Evolutionary conservation across 1,140 invertebrate species (phyloP).

Genomic region (Trachymyrmex cornetzi): DNA sequence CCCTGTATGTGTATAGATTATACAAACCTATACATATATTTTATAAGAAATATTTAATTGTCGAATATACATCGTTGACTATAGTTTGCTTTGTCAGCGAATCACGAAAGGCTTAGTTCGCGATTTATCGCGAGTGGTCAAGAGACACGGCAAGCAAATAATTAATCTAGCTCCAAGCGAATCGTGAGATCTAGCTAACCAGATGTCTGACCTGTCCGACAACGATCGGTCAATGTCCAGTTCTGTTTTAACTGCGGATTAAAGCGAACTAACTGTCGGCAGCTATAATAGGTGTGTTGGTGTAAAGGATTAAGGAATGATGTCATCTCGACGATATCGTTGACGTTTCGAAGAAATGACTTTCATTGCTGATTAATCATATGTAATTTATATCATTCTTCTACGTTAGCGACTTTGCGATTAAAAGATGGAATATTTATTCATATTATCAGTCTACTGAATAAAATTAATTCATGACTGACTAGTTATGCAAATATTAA

Average conservation of each 20-base stretch:
- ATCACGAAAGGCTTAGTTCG: conserved; percentile 44
- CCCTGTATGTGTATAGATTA: too few species aligned
- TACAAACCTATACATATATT: neutral
- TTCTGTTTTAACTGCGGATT: conserved; percentile 81
- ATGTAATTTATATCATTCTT: neutral
- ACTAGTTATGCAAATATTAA: neutral
- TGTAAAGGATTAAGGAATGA: conserved; percentile 70
- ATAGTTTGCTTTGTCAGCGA: conserved; percentile 34
- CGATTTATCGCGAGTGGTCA: conserved; percentile 75
- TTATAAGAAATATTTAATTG: conserved; percentile 13
- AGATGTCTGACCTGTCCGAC: conserved; percentile 75
- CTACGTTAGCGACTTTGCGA: neutral
- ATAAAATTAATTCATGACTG: neutral
- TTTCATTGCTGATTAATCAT: neutral
- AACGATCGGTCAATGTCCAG: conserved; percentile 81
- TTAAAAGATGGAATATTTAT: neutral
- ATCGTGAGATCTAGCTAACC: conserved; percentile 69
- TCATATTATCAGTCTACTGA: neutral
- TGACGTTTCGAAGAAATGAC: conserved; percentile 11
- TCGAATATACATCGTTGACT: neutral
- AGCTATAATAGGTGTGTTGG: conserved; percentile 71
- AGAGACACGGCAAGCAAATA: conserved; percentile 70
- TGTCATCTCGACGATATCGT: conserved; percentile 2
- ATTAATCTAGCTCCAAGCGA: conserved; percentile 78
- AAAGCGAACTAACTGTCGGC: conserved; percentile 74